Evolutionary conservation across 2,888 invertebrate species (phyloP).

Genomic region (Schizotus pectinicornis): DNA sequence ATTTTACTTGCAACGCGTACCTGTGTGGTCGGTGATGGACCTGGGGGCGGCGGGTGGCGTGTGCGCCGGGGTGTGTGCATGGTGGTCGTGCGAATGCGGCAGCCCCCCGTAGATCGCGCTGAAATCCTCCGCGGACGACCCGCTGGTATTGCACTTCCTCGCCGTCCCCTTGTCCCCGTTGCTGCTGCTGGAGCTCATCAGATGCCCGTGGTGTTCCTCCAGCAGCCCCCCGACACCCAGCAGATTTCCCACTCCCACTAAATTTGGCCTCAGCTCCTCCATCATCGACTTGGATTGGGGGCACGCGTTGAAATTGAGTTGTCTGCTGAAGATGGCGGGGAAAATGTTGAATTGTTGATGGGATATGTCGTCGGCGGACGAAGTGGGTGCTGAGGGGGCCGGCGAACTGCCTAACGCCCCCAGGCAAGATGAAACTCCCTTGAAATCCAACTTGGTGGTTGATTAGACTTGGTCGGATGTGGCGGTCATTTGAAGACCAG

Average conservation of each 20-base stretch:
- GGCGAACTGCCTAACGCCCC: constrained; percentile 67
- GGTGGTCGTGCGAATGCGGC: constrained; percentile 61
- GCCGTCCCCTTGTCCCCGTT: constrained; percentile 57
- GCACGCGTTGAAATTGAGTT: constrained; percentile 79
- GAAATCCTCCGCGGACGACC: constrained; percentile 88
- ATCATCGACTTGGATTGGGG: constrained; percentile 76
- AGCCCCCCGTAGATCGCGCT: constrained; percentile 78
- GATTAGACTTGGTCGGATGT: constrained; percentile 33
- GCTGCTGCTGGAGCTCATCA: constrained; percentile 54
- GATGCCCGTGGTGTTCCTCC: constrained; percentile 76
- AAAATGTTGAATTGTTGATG: constrained; percentile 90
- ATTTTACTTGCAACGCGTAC: too few species aligned
- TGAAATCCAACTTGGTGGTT: constrained; percentile 84
- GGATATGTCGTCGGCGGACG: constrained; percentile 62
- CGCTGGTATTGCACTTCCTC: constrained; percentile 79
- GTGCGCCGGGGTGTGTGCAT: constrained; percentile 70
- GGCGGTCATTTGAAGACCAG: constrained; percentile 31
- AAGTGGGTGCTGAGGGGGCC: constrained; percentile 58
- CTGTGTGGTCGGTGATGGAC: constrained; percentile 58
- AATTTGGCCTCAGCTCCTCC: constrained; percentile 85
- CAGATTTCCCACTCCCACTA: constrained; percentile 78
- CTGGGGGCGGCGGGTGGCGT: constrained; percentile 67
- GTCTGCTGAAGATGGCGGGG: constrained; percentile 88
- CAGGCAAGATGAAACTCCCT: constrained; percentile 73
- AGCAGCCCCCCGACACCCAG: constrained; percentile 80